Evolutionary conservation across 2,797 vertebrate genomes (phyloP).

Genomic region (Pantherophis alleghaniensis): DNA sequence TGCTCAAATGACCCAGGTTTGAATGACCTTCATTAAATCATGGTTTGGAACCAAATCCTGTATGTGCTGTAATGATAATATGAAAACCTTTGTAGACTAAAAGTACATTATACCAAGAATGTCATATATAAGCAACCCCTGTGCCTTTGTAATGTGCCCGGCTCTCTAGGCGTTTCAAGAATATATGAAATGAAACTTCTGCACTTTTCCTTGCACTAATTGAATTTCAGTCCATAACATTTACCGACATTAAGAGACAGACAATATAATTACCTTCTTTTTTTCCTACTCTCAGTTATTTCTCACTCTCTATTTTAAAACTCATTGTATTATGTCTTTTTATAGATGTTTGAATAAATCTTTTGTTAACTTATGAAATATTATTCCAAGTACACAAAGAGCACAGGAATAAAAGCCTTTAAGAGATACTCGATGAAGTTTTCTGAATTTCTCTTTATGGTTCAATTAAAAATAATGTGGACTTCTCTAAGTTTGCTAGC

Average conservation of each 20-base stretch:
- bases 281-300: conserved; percentile 14
- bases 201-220: conserved; percentile 56
- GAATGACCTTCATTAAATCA: conserved; percentile 49
- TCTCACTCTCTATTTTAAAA: conserved; percentile 54
- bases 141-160: conserved; percentile 13
- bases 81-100: conserved; percentile 34
- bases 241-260: conserved; percentile 59
- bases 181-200: conserved; percentile 51
- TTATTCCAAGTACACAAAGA: conserved; percentile 67
- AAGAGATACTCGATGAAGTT: neutral
- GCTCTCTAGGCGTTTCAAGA: conserved; percentile 46
- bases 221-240: conserved; percentile 62
- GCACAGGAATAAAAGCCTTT: conserved; percentile 39
- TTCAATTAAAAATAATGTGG: conserved; percentile 37
- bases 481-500: conserved; percentile 56
- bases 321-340: conserved; percentile 65
- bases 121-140: conserved; percentile 28
- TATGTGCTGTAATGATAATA: conserved; percentile 21
- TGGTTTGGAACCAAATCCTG: conserved; percentile 33
- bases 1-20: conserved; percentile 31
- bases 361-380: conserved; percentile 67
- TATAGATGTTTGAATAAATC: conserved; percentile 64
- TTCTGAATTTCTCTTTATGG: conserved; percentile 30
- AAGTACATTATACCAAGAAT: conserved; percentile 23
- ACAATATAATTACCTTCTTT: conserved; percentile 61